Evolutionary conservation across 2,888 invertebrate genomes (phyloP), one percentile per base, ranked within the genome.

Genomic region (Phrixothrix hirtus): DNA sequence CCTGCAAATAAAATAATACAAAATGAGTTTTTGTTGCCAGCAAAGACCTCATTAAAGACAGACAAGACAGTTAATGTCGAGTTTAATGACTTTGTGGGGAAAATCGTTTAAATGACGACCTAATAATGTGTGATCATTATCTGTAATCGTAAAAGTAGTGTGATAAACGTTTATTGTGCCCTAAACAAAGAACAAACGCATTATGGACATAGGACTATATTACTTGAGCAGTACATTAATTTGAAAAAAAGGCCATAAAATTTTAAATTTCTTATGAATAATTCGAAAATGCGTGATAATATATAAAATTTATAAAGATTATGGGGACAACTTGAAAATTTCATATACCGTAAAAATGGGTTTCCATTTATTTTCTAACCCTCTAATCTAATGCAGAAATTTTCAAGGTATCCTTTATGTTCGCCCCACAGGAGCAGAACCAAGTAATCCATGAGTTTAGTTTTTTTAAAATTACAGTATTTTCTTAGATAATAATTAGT

Each of bases 101-200:
- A 53, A 55, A 55, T 55, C 54, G 54, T 55, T 55, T 55, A 55
- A 55, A 55, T 55, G 49, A 55, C 54, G 49, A 55, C 54, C 54
- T 55, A 55, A 55, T 55, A 55, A 55, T 55, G 54, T 49, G 54
- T 55, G 54, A 55, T 55, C 48, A 55, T 55, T 55, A 55, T 55
- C 38, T 48, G 45, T 49, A 55, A 49, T 48, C 54, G 54, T 55
- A 44, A 55, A 55, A 44, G 48, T 49, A 43, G 54, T 55, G 49
- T 49, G 54, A 55, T 55, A 55, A 55, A 55, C 47, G 45, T 55
- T 49, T 48, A 55, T 55, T 35, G 39, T 49, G 44, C 32, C 47
- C 39, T 46, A 49, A 55, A 55, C 49, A 45, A 45, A 48, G 45
- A 51, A 46, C 34, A 39, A 34, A 35, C 38, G 29, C 42, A 37